Conservation (phyloP, 2,888 invertebrate genomes). For the Lasioglossum zephyrum region DNA sequence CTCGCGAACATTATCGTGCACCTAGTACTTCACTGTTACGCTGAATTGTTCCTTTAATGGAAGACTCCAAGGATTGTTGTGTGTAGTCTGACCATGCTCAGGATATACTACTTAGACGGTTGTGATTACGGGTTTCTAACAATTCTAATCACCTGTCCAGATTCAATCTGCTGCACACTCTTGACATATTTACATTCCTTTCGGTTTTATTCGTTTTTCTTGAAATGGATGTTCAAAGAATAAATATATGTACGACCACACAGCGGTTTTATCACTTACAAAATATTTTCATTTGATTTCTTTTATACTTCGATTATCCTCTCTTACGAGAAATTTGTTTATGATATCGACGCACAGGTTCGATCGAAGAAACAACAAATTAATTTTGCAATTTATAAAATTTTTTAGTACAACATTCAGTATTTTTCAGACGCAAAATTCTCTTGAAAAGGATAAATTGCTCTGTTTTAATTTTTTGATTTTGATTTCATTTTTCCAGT, state of each 20-base stretch:
- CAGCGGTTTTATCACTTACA: not conserved
- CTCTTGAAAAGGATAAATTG: too few relatives aligned
- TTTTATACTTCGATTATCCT: not conserved
- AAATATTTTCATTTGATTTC: not conserved
- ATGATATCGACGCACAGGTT: too few relatives aligned
- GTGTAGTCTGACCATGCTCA: not conserved
- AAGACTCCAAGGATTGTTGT: not conserved
- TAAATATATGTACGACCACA: too few relatives aligned
- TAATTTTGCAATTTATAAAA: too few relatives aligned
- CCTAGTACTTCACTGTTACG: not conserved
- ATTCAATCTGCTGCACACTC: not conserved
- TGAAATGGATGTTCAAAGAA: not conserved
- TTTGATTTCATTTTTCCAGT: too few relatives aligned
- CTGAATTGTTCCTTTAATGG: conserved; percentile 1
- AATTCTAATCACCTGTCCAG: not conserved
- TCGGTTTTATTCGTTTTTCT: not conserved
- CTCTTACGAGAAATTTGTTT: too few relatives aligned
- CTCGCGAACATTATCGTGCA: not conserved
- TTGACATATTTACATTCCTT: not conserved
- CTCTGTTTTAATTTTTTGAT: too few relatives aligned
- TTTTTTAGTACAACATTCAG: too few relatives aligned
- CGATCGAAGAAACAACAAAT: too few relatives aligned
- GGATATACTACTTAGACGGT: not conserved
- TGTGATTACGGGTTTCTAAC: not conserved
- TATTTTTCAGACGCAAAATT: too few relatives aligned